These are phyloP conservation scores for Tethya wilhelma DNA, from an alignment of 37 sponge, comb jelly and placozoan species.

Conservation along the genomic window DNA sequence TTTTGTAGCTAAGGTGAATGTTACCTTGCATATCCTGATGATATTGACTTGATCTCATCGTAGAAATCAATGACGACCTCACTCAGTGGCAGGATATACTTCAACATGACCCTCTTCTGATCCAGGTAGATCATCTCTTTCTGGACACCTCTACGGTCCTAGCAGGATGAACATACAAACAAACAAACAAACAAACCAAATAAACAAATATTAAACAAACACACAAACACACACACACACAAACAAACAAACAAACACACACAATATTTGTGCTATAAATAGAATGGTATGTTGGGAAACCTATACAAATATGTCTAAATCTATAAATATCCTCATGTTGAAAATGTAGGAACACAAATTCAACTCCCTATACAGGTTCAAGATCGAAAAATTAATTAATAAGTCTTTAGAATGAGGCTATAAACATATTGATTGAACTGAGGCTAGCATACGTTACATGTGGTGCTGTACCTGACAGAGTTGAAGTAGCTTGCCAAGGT, in stretches of 20 bases:
- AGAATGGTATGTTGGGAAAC: neutral
- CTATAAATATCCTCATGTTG: no score
- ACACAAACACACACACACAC: neutral
- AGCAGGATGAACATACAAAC: neutral
- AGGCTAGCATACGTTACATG: no score
- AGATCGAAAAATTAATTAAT: no score
- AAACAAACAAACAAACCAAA: neutral
- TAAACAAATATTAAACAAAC: neutral
- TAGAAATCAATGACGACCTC: conserved; percentile 93
- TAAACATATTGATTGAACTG: no score
- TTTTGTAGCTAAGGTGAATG: neutral
- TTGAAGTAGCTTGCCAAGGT: conserved; percentile 73
- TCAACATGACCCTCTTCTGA: conserved; percentile 72
- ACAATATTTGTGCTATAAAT: neutral
- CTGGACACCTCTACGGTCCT: conserved; percentile 78
- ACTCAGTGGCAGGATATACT: conserved; percentile 80
- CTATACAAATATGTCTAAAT: no score
- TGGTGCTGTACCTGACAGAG: conserved; percentile 70
- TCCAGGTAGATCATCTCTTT: conserved; percentile 71
- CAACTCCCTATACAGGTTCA: no score
- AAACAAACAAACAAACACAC: conserved; percentile 3
- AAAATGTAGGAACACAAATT: no score
- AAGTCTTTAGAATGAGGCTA: no score
- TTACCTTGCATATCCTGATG: conserved; percentile 94
- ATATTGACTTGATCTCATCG: conserved; percentile 78